Evolutionary conservation across 1,140 invertebrate species (phyloP).

Genomic region (Druon quercuslanigerum): DNA sequence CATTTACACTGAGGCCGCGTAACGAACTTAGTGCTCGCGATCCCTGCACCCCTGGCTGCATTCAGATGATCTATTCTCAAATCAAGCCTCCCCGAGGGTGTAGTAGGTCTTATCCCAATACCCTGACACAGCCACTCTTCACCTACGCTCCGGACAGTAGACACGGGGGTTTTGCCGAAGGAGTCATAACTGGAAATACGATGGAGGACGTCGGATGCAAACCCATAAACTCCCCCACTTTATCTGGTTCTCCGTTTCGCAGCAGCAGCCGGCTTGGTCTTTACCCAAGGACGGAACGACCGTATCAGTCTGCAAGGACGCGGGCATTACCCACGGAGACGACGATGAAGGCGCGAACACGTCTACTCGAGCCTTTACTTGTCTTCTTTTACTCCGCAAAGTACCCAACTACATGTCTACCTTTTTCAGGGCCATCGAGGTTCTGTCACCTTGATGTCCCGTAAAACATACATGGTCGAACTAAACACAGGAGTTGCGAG

Average conservation of each 20-base stretch:
- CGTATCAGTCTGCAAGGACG: constrained; percentile 49
- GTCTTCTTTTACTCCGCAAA: constrained; percentile 25
- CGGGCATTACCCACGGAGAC: constrained; percentile 42
- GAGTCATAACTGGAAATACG: constrained; percentile 71
- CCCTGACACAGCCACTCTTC: constrained; percentile 45
- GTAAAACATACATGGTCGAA: constrained; percentile 58
- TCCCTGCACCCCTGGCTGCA: constrained; percentile 45
- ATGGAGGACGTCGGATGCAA: constrained; percentile 73
- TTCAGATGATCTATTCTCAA: constrained; percentile 36
- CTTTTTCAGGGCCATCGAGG: constrained; percentile 46
- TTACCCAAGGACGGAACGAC: constrained; percentile 59
- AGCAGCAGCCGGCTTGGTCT: constrained; percentile 54
- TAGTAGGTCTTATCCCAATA: constrained; percentile 11
- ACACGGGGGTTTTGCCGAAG: constrained; percentile 65
- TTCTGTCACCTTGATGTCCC: constrained; percentile 48
- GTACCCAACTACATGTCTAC: constrained; percentile 46
- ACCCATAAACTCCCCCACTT: constrained; percentile 72
- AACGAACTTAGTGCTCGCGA: constrained; percentile 41
- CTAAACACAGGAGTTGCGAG: constrained; percentile 53
- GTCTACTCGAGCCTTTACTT: constrained; percentile 27
- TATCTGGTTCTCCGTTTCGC: constrained; percentile 37
- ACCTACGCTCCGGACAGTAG: constrained; percentile 45
- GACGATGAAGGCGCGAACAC: constrained; percentile 31
- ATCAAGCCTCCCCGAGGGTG: constrained; percentile 17
- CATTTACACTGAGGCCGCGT: neutral